Percentiles rank a stretch among this genome's conserved stretches.
Evolutionary conservation across 2,797 vertebrate species (phyloP).

Genomic region (Cichlasoma orientale): DNA sequence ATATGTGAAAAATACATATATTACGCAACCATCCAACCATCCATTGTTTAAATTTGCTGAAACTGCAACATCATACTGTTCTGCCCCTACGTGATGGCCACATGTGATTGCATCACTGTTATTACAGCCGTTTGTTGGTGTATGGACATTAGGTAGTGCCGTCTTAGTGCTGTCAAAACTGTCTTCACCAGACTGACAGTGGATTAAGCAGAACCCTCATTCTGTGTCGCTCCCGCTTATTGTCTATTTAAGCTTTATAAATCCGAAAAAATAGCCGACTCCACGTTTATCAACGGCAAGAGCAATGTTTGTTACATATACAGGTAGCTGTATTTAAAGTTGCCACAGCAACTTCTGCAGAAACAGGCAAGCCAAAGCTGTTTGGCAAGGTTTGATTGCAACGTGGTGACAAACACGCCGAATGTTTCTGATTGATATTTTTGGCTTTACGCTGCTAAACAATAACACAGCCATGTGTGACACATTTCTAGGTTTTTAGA

Average conservation of each 20-base stretch:
- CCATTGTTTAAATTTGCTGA: not conserved
- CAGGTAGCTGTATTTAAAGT: not conserved
- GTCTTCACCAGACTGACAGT: not conserved
- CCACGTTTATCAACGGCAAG: fast-evolving
- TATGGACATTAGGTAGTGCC: not conserved
- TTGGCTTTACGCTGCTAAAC: not conserved
- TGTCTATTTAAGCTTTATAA: not conserved
- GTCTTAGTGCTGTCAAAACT: not conserved
- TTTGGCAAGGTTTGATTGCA: conserved; percentile 17
- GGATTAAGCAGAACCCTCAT: not conserved
- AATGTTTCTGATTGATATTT: not conserved
- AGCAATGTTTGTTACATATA: conserved; percentile 8
- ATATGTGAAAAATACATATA: too few relatives aligned
- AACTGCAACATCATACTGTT: not conserved
- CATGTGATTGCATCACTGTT: not conserved
- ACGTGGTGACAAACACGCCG: not conserved
- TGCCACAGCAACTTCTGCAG: conserved; percentile 18
- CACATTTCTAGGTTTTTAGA: not conserved
- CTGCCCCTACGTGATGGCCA: not conserved
- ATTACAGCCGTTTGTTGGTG: not conserved
- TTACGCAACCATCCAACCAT: not conserved
- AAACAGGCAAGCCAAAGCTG: conserved; percentile 22
- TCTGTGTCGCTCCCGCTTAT: not conserved
- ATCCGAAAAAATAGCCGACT: not conserved
- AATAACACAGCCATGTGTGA: not conserved